Evolutionary conservation across 2,113 vertebrate genomes (phyloP), one percentile per base, ranked within the genome.

Genomic region (Bos javanicus): DNA sequence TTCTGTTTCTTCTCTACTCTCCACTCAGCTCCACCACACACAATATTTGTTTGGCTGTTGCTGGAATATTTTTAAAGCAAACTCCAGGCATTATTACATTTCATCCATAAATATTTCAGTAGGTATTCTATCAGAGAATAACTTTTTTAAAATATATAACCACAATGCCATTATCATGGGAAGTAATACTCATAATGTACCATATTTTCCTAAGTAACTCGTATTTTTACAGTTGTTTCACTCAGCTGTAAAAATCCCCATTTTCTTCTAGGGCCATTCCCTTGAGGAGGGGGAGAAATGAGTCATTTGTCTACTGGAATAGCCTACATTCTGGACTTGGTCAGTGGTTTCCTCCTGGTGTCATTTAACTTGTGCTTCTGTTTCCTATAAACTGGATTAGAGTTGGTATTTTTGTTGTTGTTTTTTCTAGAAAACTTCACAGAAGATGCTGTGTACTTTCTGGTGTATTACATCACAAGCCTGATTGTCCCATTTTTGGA

Each of bases 11-110:
- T 54, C n/a, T 59, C 7, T 83, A 14, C 8, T 15, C 5, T 52
- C 26, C 13, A 1, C 46, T 25, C 33, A 7, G 17, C 12, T 9
- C 19, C 5, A 46, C n/a, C 1, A 54, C 11, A 12, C 17, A 81
- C 23, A 84, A 46, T 52, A 33, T 95, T 74, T 83, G 56, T 89
- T 92, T 78, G n/a, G 46, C 33, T 90, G 78, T 78, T 95, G 54
- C 60, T 76, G 54, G 23, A 93, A 87, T 90, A 59, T 85, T 90
- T 92, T 62, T 80, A 50, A 87, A 95, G 90, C n/a, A 93, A 93
- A 82, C 48, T 56, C 39, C 23, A 76, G 81, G 74, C 62, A 50
- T 57, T 26, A 39, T 82, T 95, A 90, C 17, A 52, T 92, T 85
- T 74, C 46, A 80, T 33, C 62, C 43, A 87, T 67, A 78, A 91